These are phyloP conservation scores for Pseudochirops cupreus DNA, from an alignment of 2,797 vertebrate species.

Conservation along the genomic window DNA sequence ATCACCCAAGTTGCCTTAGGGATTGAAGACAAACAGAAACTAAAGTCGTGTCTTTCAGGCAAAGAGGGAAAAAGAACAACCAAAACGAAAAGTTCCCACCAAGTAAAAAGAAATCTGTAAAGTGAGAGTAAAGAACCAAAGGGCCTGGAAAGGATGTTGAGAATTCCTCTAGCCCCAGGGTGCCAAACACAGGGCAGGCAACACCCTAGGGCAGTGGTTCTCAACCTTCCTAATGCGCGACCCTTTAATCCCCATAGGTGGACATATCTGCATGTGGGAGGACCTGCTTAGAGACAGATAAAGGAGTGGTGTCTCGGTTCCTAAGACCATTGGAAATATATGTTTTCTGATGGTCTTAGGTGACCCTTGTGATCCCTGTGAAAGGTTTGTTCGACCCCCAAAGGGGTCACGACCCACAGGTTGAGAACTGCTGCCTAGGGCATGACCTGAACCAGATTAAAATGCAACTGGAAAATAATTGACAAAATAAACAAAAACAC, in stretches of 20 bases:
- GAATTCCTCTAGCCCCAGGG: not conserved
- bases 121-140: conserved; percentile 22
- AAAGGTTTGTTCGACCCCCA: no score
- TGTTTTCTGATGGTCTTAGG: no score
- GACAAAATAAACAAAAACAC: not conserved
- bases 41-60: conserved; percentile 55
- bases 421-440: not conserved
- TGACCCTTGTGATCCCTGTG: no score
- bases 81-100: conserved; percentile 34
- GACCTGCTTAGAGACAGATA: no score
- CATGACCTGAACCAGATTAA: not conserved
- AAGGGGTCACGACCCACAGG: no score
- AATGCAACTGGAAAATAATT: not conserved
- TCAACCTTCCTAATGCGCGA: no score
- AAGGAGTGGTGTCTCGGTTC: no score
- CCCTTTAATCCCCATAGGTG: no score
- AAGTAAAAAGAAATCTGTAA: conserved; percentile 28
- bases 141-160: not conserved
- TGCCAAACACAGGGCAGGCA: not conserved
- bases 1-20: conserved; percentile 12
- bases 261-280: no score
- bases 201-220: not conserved
- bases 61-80: conserved; percentile 39
- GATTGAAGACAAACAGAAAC: conserved; percentile 47
- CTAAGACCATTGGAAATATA: no score